Conservation (phyloP, 2,113 vertebrate genomes). For the Myodes glareolus region DNA sequence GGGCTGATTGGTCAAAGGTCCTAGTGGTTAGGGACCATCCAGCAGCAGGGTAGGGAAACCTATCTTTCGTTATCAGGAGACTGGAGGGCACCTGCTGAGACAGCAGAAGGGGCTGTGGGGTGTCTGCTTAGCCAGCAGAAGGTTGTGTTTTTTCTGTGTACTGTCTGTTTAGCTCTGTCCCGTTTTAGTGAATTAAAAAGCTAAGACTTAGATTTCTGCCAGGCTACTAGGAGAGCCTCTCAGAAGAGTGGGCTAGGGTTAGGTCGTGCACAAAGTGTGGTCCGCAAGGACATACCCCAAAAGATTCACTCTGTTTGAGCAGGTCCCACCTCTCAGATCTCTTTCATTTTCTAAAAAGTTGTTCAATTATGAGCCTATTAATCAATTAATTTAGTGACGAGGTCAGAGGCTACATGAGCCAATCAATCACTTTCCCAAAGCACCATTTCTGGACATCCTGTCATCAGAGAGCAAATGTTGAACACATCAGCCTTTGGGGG, state of each 20-base stretch:
- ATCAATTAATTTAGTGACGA: background rate
- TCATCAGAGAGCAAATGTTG: background rate
- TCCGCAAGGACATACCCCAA: background rate
- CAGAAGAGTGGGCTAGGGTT: background rate
- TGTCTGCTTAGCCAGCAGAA: too few relatives aligned
- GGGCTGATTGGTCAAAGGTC: too few relatives aligned
- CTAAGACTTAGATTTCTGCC: too few relatives aligned
- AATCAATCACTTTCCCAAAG: background rate
- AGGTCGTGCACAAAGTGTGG: background rate
- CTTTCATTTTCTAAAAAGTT: background rate
- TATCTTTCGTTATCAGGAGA: too few relatives aligned
- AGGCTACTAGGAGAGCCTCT: too few relatives aligned
- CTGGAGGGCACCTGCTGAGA: too few relatives aligned
- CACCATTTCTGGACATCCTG: background rate
- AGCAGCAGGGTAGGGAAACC: too few relatives aligned
- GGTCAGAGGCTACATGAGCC: background rate
- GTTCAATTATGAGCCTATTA: background rate
- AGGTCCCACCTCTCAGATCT: background rate
- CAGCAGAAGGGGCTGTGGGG: too few relatives aligned
- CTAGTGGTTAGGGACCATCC: too few relatives aligned
- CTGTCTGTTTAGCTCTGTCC: too few relatives aligned
- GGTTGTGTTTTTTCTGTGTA: too few relatives aligned
- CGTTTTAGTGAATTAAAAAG: too few relatives aligned
- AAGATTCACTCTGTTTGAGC: background rate
- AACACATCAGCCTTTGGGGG: background rate